Conservation (phyloP, 2,888 invertebrate species). For the Allacma fusca region DNA sequence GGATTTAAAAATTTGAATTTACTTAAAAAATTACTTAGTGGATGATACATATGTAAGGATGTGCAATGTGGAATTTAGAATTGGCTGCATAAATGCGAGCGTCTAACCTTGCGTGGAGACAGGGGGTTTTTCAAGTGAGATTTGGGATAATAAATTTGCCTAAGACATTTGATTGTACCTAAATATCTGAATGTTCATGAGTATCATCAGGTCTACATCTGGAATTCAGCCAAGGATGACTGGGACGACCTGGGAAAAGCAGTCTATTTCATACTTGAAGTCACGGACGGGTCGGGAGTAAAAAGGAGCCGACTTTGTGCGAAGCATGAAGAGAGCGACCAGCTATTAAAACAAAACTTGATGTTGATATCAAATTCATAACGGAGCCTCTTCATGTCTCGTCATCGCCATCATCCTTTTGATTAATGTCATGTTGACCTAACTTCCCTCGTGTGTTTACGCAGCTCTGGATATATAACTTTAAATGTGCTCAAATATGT, state of each 20-base stretch:
- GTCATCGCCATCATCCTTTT: constrained; percentile 44
- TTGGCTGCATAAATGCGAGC: too few relatives aligned
- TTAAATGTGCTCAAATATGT: neutral
- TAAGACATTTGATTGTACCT: neutral
- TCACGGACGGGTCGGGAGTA: neutral
- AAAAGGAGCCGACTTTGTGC: constrained; percentile 38
- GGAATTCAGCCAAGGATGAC: constrained; percentile 24
- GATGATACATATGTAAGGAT: too few relatives aligned
- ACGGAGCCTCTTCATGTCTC: constrained; percentile 44
- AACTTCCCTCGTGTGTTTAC: constrained; percentile 43
- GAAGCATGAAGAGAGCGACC: constrained; percentile 27
- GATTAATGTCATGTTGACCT: constrained; percentile 47
- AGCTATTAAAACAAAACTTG: constrained; percentile 44
- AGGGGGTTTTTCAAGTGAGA: too few relatives aligned
- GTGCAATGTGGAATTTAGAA: too few relatives aligned
- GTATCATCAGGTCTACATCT: constrained; percentile 7
- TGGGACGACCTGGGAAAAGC: constrained; percentile 2
- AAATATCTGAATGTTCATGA: neutral
- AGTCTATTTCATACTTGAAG: constrained; percentile 11
- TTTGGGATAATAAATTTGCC: too few relatives aligned
- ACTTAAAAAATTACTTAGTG: too few relatives aligned
- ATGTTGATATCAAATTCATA: constrained; percentile 46
- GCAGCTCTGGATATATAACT: neutral
- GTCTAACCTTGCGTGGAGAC: too few relatives aligned
- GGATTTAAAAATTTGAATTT: too few relatives aligned